These are phyloP conservation scores for Mythimna vitellina DNA, from an alignment of 2,888 invertebrate genomes.

Conservation along the genomic window DNA sequence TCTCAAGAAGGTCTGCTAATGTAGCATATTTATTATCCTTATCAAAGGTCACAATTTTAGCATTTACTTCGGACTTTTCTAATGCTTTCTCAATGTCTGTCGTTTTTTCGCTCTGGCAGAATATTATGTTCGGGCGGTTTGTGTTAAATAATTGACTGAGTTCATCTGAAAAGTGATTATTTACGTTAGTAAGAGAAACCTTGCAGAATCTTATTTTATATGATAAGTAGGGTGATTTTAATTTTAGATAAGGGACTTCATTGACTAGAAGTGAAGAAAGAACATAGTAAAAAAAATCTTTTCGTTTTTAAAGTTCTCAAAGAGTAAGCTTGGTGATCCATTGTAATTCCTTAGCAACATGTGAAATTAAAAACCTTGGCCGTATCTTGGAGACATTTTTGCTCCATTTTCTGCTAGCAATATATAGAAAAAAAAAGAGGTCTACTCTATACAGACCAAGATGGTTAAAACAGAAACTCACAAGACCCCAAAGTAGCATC, in stretches of 20 bases:
- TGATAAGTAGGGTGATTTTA: too few relatives aligned
- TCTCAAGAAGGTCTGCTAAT: constrained; percentile 27
- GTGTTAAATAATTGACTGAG: constrained; percentile 33
- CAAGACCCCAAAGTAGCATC: constrained; percentile 74
- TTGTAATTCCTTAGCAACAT: too few relatives aligned
- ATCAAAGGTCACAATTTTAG: constrained; percentile 39
- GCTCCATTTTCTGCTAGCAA: too few relatives aligned
- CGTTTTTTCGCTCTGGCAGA: constrained; percentile 47
- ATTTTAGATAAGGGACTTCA: too few relatives aligned
- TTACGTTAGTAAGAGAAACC: background rate
- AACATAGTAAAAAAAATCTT: too few relatives aligned
- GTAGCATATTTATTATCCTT: constrained; percentile 12
- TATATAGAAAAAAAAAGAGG: background rate
- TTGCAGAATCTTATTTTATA: constrained; percentile 30
- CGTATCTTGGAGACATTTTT: too few relatives aligned
- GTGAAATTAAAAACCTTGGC: too few relatives aligned
- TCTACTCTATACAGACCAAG: background rate
- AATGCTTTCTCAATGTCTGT: constrained; percentile 41
- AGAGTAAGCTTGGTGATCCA: too few relatives aligned
- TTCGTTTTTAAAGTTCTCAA: too few relatives aligned
- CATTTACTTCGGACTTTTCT: background rate
- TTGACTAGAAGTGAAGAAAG: too few relatives aligned
- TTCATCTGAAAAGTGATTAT: constrained; percentile 40
- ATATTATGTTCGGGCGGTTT: constrained; percentile 46
- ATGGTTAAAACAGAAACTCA: constrained; percentile 53